These are phyloP conservation scores for Imbricaverruca yamaguchii DNA, from an alignment of 2,888 invertebrate species.

Conservation along the genomic window DNA sequence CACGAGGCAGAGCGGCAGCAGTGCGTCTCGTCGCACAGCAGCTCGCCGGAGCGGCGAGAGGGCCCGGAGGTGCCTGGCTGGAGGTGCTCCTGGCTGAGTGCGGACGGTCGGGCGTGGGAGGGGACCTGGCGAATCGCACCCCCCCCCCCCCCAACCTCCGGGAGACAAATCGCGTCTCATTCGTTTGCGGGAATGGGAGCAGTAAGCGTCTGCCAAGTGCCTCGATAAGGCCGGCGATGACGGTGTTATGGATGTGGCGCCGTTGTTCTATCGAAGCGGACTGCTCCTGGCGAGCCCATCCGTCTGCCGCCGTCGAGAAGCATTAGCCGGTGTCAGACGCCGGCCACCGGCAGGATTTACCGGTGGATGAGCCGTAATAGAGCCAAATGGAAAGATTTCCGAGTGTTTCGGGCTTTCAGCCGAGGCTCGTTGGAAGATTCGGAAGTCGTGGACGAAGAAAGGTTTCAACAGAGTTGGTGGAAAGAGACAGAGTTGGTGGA, in stretches of 20 bases:
- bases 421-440: too few relatives aligned
- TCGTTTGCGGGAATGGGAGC: not conserved
- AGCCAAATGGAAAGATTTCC: not conserved
- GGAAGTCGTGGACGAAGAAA: too few relatives aligned
- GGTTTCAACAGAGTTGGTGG: too few relatives aligned
- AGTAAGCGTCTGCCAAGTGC: not conserved
- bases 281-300: not conserved
- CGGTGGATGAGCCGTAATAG: not conserved
- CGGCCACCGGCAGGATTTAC: not conserved
- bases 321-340: not conserved
- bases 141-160: not conserved
- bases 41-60: too few relatives aligned
- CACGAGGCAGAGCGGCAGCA: too few relatives aligned
- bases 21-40: too few relatives aligned
- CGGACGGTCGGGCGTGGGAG: too few relatives aligned
- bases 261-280: not conserved
- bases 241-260: not conserved
- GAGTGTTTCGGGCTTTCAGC: too few relatives aligned
- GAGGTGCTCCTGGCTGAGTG: too few relatives aligned
- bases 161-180: not conserved
- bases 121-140: too few relatives aligned
- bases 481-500: too few relatives aligned
- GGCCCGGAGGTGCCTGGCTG: too few relatives aligned
- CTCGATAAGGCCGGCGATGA: slow-evolving; percentile 2
- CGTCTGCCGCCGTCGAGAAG: not conserved